Evolutionary conservation across 2,888 invertebrate genomes (phyloP), one percentile per base, ranked within the genome.

Genomic region (Habroteleia sp.): DNA sequence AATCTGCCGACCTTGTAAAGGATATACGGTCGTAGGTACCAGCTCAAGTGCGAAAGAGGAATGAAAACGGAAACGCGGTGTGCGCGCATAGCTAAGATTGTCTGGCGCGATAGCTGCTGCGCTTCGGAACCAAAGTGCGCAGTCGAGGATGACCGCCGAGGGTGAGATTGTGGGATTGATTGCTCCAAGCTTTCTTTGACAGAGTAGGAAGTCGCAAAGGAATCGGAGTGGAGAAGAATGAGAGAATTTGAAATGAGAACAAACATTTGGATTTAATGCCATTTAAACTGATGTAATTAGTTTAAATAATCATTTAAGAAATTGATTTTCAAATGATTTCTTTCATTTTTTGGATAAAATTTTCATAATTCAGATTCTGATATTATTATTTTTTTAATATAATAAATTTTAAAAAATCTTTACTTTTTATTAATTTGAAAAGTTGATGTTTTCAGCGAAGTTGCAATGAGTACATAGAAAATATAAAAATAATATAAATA

Each of bases 21-120:
- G 80, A 80, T 79, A 77, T 77, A 81, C 80, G 80, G 77, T 82
- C 56, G 79, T 82, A 79, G 80, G 81, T 77, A 81, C 76, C 79
- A 80, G 79, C 77, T 82, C 81, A 69, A 81, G 77, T 82, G 81
- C 78, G 79, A 80, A 82, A 80, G 76, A 79, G 79, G 74, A 75
- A 76, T 68, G 77, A 77, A 78, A 58, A 76, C 72, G 80, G 79
- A 83, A 81, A 82, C 81, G 71, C 78, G 78, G 77, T 79, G 78
- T 46, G 76, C 74, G 76, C 78, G 77, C 77, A 77, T 78, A 77
- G 72, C 77, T 78, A 77, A 74, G 84, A 85, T 83, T 77, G 78
- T 63, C 35, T 29, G 77, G 74, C 37, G 42, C 78, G 84, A 85
- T 83, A 83, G 82, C 79, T 48, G 72, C 71, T 48, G 72, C 71